These are phyloP conservation scores for Boulengerochromis microlepis DNA, from an alignment of 2,113 vertebrate species.

Conservation along the genomic window DNA sequence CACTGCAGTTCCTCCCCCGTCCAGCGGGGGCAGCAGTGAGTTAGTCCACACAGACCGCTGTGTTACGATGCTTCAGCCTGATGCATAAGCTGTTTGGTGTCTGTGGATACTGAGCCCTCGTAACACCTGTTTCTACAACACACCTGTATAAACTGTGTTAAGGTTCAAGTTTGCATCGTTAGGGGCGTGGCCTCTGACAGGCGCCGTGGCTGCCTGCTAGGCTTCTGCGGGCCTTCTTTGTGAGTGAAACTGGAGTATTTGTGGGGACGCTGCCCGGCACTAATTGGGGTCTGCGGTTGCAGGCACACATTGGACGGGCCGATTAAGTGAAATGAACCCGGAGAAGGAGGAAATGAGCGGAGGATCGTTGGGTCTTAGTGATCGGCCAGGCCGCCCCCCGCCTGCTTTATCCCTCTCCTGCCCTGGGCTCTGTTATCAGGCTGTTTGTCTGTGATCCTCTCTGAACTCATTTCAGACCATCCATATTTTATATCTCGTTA, in stretches of 20 bases:
- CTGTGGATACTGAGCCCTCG: neutral
- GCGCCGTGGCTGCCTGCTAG: neutral
- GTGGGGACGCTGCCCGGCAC: neutral
- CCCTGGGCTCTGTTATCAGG: neutral
- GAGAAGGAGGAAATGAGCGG: neutral
- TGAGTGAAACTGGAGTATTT: neutral
- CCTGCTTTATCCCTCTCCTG: neutral
- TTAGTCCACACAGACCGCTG: fast-evolving
- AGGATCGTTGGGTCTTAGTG: neutral
- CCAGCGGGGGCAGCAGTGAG: neutral
- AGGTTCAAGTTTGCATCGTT: neutral
- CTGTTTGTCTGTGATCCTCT: neutral
- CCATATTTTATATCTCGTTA: neutral
- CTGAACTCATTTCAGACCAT: neutral
- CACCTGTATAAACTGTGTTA: neutral
- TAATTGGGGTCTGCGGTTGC: neutral
- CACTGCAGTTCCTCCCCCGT: neutral
- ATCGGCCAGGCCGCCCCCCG: neutral
- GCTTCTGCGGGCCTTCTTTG: neutral
- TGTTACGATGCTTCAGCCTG: neutral
- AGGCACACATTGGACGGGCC: neutral
- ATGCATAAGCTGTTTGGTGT: neutral
- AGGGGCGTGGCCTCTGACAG: neutral
- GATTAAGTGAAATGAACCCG: neutral
- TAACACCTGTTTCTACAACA: neutral